phyloP scores from a whole-genome alignment of 2,888 invertebrate species.

The Amphipoea oculea region DNA sequence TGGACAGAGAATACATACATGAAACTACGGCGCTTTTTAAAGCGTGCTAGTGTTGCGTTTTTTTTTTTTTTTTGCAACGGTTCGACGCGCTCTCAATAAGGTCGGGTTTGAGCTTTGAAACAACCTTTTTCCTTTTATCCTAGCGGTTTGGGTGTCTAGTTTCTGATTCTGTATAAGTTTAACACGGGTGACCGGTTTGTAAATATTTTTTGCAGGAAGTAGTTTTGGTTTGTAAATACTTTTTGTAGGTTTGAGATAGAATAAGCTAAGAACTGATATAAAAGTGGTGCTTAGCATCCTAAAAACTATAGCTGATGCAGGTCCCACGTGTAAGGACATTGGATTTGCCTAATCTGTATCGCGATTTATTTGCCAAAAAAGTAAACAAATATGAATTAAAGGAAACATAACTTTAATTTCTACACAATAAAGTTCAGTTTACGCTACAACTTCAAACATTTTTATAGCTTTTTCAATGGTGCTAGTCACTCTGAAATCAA shows the following conservation, averaged over 20 bases:
- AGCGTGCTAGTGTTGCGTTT: neutral
- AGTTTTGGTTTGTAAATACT: no score
- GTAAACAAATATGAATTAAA: no score
- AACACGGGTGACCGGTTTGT: slow-evolving; percentile 3
- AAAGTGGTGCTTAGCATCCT: no score
- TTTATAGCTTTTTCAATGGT: no score
- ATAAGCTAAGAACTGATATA: neutral
- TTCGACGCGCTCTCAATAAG: slow-evolving; percentile 27
- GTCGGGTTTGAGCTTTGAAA: slow-evolving; percentile 36
- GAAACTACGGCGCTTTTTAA: slow-evolving; percentile 1
- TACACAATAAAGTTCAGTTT: no score
- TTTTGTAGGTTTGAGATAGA: neutral
- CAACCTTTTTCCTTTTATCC: slow-evolving; percentile 43
- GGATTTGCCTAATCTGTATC: no score
- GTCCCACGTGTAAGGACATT: neutral
- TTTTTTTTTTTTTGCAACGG: slow-evolving; percentile 6
- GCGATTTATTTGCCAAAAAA: no score
- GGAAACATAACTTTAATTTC: no score
- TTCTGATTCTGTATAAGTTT: slow-evolving; percentile 45
- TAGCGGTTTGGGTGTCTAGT: slow-evolving; percentile 21
- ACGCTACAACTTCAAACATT: no score
- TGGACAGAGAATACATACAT: neutral
- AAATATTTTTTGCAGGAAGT: neutral
- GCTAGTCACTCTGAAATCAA: no score
- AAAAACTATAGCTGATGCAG: neutral